Evolutionary conservation across 1,140 invertebrate species (phyloP).

Genomic region (Lerema accius): DNA sequence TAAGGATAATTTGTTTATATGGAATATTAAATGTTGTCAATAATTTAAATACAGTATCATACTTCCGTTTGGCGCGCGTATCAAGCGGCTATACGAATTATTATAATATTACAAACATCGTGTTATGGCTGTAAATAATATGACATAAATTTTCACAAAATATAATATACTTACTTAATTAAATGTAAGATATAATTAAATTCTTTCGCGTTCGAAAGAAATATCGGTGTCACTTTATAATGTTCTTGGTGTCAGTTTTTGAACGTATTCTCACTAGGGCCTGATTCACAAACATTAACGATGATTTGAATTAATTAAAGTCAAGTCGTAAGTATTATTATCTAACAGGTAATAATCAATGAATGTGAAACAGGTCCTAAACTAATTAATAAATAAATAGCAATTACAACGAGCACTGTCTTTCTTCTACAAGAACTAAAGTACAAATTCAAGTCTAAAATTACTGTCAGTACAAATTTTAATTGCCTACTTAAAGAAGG

Average conservation of each 20-base stretch:
- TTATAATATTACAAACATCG: conserved; percentile 2
- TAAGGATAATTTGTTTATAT: conserved; percentile 18
- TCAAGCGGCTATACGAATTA: conserved; percentile 18
- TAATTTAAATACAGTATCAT: conserved; percentile 33
- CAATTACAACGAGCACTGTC: conserved; percentile 64
- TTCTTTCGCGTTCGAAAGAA: conserved; percentile 53
- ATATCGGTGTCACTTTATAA: conserved; percentile 62
- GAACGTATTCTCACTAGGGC: conserved; percentile 32
- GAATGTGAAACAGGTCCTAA: conserved; percentile 49
- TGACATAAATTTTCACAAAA: conserved; percentile 47
- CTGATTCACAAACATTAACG: conserved; percentile 38
- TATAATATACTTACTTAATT: conserved; percentile 34
- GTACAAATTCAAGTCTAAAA: conserved; percentile 82
- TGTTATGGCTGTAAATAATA: conserved; percentile 66
- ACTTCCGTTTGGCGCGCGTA: conserved; percentile 12
- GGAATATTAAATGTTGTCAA: conserved; percentile 25
- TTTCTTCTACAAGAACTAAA: conserved; percentile 71
- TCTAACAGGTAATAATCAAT: conserved; percentile 9
- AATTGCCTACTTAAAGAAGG: conserved; percentile 49
- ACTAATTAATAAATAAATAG: conserved; percentile 48
- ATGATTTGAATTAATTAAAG: conserved; percentile 50
- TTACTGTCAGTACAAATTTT: conserved; percentile 82
- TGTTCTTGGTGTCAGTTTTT: conserved; percentile 49
- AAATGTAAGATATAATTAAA: conserved; percentile 42
- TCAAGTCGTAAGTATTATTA: no score